Conservation (phyloP, 2,113 vertebrate species). For the Pluvianellus socialis region DNA sequence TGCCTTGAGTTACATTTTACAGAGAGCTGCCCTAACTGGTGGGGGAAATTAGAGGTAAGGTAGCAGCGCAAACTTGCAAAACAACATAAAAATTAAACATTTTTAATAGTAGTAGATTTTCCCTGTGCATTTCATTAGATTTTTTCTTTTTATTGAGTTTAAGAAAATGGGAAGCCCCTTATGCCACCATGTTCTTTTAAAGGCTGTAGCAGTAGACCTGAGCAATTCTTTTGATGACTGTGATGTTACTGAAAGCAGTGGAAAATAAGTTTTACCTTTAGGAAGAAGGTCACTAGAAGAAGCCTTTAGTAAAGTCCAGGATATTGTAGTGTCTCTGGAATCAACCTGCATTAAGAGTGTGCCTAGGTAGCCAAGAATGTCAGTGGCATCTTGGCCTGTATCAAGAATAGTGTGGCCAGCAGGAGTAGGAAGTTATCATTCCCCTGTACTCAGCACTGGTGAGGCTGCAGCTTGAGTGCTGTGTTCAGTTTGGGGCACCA, state of each 20-base stretch:
- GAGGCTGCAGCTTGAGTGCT: too few relatives aligned
- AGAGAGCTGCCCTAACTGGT: background rate
- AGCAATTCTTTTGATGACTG: background rate
- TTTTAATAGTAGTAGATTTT: background rate
- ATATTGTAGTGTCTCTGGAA: background rate
- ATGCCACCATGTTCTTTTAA: background rate
- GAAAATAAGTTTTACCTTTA: background rate
- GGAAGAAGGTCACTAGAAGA: background rate
- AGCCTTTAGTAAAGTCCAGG: background rate
- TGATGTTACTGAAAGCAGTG: background rate
- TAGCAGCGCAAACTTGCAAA: background rate
- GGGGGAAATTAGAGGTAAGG: background rate
- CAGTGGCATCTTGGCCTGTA: too few relatives aligned
- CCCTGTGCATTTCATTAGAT: background rate
- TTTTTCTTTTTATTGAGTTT: background rate
- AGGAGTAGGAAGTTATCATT: too few relatives aligned
- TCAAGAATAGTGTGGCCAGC: too few relatives aligned
- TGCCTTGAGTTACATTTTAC: background rate
- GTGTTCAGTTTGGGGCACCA: too few relatives aligned
- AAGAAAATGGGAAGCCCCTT: background rate
- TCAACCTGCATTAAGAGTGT: background rate
- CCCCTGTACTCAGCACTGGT: too few relatives aligned
- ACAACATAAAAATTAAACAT: background rate
- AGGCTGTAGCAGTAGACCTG: background rate
- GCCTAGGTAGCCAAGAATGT: too few relatives aligned